Conservation (phyloP, 2,113 vertebrate genomes). For the Pelodiscus sinensis region DNA sequence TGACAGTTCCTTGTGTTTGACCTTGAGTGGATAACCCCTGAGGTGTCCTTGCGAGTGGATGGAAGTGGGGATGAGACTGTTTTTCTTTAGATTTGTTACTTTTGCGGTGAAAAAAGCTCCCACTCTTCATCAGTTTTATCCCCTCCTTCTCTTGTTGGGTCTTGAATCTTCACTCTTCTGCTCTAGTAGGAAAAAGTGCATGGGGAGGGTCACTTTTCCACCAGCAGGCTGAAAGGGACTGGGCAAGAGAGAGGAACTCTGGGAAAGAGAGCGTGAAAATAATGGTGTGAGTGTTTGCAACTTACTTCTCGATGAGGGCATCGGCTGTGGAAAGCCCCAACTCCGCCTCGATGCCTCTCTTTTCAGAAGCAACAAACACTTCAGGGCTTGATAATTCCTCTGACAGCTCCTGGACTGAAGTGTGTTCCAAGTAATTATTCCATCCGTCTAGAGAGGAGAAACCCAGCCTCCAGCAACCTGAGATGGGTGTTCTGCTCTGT, state of each 20-base stretch:
- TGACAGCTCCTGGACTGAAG: neutral
- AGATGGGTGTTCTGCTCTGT: accelerated
- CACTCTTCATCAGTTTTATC: neutral
- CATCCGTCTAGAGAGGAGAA: neutral
- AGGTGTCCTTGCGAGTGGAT: neutral
- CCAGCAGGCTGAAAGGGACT: neutral
- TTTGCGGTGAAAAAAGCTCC: neutral
- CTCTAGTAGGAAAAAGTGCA: neutral
- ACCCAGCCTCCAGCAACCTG: neutral
- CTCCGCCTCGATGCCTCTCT: neutral
- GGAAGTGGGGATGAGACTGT: neutral
- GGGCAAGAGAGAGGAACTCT: too few species aligned
- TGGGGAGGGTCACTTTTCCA: neutral
- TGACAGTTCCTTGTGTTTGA: neutral
- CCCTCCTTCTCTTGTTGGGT: neutral
- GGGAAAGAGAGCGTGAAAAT: neutral
- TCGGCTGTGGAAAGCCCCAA: neutral
- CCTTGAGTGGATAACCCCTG: neutral
- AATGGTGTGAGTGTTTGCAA: neutral
- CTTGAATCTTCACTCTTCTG: neutral
- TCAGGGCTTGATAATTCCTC: too few species aligned
- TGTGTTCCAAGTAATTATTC: neutral
- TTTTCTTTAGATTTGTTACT: neutral
- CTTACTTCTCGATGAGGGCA: too few species aligned
- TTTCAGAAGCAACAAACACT: neutral